These are phyloP conservation scores for Cephalopachus bancanus DNA, from an alignment of 2,797 vertebrate species.

Conservation along the genomic window DNA sequence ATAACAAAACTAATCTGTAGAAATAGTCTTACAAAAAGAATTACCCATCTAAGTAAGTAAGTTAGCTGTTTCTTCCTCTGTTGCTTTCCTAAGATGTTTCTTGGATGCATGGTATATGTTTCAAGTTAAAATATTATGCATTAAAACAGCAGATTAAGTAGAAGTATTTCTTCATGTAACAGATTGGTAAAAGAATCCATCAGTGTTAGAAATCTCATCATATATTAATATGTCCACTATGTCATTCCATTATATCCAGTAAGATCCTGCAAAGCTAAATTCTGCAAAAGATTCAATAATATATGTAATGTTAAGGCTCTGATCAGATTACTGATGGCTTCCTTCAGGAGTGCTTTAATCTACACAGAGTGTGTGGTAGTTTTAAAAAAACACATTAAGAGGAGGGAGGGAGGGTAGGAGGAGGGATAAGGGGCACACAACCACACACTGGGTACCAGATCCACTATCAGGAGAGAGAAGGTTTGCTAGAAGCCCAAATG, in stretches of 20 bases:
- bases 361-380: not conserved
- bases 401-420: too few relatives aligned
- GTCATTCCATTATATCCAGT: not conserved
- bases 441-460: too few relatives aligned
- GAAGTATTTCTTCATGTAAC: conserved; percentile 5
- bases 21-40: conserved; percentile 48
- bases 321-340: not conserved
- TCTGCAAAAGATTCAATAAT: conserved; percentile 22
- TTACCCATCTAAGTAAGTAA: not conserved
- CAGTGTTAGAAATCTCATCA: conserved; percentile 31
- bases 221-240: conserved; percentile 28
- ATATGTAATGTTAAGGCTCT: not conserved
- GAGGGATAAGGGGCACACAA: too few relatives aligned
- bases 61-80: not conserved
- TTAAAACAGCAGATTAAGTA: conserved; percentile 57
- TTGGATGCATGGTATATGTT: conserved; percentile 23
- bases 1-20: conserved; percentile 54
- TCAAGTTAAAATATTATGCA: conserved; percentile 57
- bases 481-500: too few relatives aligned
- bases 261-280: conserved; percentile 26
- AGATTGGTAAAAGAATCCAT: conserved; percentile 51
- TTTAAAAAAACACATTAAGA: conserved; percentile 29
- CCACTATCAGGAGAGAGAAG: too few relatives aligned
- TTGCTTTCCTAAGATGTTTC: conserved; percentile 10
- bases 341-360: not conserved